phyloP scores from a whole-genome alignment of 2,113 vertebrate genomes.

The Lichenostomus cassidix region DNA sequence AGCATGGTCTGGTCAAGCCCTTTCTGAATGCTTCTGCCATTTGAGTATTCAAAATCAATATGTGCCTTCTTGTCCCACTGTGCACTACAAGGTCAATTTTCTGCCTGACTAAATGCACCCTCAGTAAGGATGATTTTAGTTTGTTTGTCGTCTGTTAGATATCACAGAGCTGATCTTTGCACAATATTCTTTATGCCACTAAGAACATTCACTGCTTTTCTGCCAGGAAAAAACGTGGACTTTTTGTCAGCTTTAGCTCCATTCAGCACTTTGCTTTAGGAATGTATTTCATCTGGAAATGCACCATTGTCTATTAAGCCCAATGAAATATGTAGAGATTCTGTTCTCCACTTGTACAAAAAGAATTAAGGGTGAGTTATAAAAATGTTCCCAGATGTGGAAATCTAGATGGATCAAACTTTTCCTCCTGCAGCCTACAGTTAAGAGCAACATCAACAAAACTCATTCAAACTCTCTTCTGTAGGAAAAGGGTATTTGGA shows the following conservation, averaged over 20 bases:
- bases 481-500: neutral
- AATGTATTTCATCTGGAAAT: neutral
- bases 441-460: neutral
- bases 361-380: neutral
- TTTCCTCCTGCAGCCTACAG: neutral
- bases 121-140: slow-evolving; percentile 1
- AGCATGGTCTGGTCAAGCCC: neutral
- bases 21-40: neutral
- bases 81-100: slow-evolving; percentile 28
- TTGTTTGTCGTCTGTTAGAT: slow-evolving; percentile 2
- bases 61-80: neutral
- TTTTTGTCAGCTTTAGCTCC: neutral
- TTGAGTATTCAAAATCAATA: neutral
- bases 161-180: neutral
- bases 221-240: neutral
- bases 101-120: neutral
- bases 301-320: neutral
- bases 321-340: neutral
- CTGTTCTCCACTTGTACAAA: neutral
- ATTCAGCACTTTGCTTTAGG: neutral
- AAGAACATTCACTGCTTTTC: neutral
- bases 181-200: slow-evolving; percentile 6
- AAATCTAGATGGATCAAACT: neutral
- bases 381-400: neutral
- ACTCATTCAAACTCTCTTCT: neutral